These are phyloP conservation scores for Ptychadena robeensis DNA, from an alignment of 2,797 vertebrate species.

Conservation along the genomic window DNA sequence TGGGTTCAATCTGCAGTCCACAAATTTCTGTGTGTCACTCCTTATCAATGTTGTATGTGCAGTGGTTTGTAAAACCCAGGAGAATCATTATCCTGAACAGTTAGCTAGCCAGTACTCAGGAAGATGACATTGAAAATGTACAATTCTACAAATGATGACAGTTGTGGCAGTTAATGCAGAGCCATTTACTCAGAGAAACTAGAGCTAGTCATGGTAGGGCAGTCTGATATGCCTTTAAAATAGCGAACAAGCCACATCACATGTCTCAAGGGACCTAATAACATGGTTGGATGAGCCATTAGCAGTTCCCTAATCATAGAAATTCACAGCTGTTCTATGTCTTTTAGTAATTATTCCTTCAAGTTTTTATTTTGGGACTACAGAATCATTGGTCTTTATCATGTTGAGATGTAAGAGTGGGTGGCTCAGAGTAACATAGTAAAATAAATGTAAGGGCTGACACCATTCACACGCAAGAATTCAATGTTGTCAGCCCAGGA, in stretches of 20 bases:
- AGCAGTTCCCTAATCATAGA: background rate
- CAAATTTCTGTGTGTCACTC: background rate
- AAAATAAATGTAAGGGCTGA: no score
- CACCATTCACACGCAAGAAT: no score
- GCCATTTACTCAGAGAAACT: background rate
- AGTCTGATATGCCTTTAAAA: background rate
- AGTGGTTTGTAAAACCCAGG: background rate
- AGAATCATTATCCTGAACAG: background rate
- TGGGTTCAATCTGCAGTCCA: background rate
- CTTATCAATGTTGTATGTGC: background rate
- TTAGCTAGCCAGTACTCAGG: background rate
- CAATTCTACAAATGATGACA: background rate
- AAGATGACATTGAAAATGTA: background rate
- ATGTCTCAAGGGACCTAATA: background rate
- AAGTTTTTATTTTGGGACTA: no score
- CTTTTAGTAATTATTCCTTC: no score
- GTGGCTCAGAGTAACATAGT: no score
- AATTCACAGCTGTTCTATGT: no score
- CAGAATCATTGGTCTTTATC: no score
- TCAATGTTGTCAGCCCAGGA: no score
- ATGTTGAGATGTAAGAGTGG: no score
- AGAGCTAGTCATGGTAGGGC: background rate
- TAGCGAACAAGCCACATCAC: background rate
- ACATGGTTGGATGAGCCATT: no score
- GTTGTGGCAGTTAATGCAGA: background rate